Evolutionary conservation across 2,797 vertebrate genomes (phyloP), one percentile per base, ranked within the genome.

Genomic region (Scyliorhinus canicula): DNA sequence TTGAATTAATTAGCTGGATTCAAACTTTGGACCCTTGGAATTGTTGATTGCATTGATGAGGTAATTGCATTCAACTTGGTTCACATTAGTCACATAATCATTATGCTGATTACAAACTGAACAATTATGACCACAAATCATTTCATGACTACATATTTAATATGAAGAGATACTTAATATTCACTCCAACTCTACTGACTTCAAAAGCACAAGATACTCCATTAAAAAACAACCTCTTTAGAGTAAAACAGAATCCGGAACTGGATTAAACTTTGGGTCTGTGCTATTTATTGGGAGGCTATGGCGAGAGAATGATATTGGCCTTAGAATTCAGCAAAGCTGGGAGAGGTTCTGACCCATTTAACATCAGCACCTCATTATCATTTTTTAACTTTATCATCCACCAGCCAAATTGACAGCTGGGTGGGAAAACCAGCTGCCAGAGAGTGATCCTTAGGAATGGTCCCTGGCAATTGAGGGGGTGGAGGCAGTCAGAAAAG

Each of bases 71-170:
- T 93, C 50, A 93, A 12, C 11, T 69, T 93, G 9, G 91, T 93
- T 47, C 44, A 69, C 91, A 31, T 69, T 67, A 93, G 90, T 65
- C 47, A 93, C 14, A 93, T 50, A 47, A 69, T 93, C 63, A 93
- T 47, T 71, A 52, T 28, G 71, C 9, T 93, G 40, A 44, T 69
- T 93, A 24, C 67, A 44, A 93, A 67, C 65, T 93, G 28, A 47
- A 65, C 91, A 93, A 67, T 93, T 67, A 93, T 71, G 9, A 14
- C 44, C 65, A 67, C 63, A 93, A 93, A 69, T 69, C 40, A 93
- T 69, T 93, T 93, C 24, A 50, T 67, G 91, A 28, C 24, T 50
- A 67, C 40, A 47, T 67, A 40, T 69, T 69, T 93, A 93, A 65
- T 67, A 93, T 44, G 21, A 28, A 93, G 40, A 47, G 63, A 40